phyloP scores from a whole-genome alignment of 2,113 vertebrate genomes.

The Pseudorhombus dupliciocellatus region DNA sequence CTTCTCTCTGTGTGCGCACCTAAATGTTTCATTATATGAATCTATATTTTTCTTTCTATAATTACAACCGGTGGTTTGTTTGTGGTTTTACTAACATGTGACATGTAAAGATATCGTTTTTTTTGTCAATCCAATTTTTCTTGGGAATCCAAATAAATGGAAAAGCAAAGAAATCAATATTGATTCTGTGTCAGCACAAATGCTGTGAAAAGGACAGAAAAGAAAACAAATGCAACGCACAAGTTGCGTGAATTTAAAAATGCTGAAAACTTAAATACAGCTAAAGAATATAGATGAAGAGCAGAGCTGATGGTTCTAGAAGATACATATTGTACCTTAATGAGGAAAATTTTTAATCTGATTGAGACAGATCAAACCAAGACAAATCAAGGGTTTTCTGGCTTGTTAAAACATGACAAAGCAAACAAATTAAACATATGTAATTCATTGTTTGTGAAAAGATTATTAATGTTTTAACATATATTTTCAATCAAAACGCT shows the following conservation, averaged over 20 bases:
- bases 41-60: conserved; percentile 8
- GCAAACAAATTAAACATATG: background rate
- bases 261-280: background rate
- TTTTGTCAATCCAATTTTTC: conserved; percentile 9
- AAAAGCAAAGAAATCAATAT: conserved; percentile 3
- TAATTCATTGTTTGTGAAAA: background rate
- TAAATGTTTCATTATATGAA: conserved; percentile 35
- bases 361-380: background rate
- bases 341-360: background rate
- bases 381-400: background rate
- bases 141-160: conserved; percentile 25
- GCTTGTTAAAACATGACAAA: background rate
- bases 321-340: background rate
- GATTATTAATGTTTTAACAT: background rate
- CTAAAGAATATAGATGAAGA: too few species aligned
- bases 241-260: background rate
- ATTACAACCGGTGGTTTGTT: background rate
- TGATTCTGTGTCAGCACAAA: background rate
- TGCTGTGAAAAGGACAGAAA: background rate
- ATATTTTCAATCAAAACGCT: background rate
- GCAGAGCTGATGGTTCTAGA: background rate
- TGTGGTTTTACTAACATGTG: conserved; percentile 12
- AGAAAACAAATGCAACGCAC: background rate
- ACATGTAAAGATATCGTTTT: conserved; percentile 9
- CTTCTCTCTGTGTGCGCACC: background rate